Evolutionary conservation across 2,888 invertebrate genomes (phyloP), one percentile per base, ranked within the genome.

Genomic region (Himalopsyche tibetana): DNA sequence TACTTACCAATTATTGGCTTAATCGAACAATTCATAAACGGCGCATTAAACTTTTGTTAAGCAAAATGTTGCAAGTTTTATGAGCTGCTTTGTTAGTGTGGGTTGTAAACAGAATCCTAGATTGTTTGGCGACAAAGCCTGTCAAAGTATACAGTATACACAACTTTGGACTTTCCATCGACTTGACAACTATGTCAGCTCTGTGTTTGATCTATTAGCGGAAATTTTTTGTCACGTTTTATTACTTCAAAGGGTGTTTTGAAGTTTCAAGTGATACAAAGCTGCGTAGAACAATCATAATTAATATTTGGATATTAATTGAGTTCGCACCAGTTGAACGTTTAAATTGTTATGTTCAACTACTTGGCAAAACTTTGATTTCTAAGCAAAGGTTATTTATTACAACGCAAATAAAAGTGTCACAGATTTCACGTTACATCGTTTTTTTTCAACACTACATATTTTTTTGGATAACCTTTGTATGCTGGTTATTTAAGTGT

Each of bases 71-170:
- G 12, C 74, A 38, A 74, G 38, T 74, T 74, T 74, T 74, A 74
- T 74, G 74, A 74, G 74, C 12, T 74, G 74, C 74, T 74, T 74
- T 74, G 74, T 74, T 74, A 36, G 36, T 11, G 12, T 38, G 15
- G 74, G 74, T 38, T 74, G 74, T 74, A 74, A 74, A 74, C 74
- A 74, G 74, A 36, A 74, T 28, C 74, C 74, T 36, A 36, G 36
- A 74, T 74, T 74, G 74, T 74, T 74, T 74, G 38, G 74, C 19
- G 74, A 74, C 74, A 74, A 74, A 74, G 74, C 74, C 38, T 74
- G 74, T 74, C 74, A 74, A 74, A 74, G 74, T 36, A 8, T 38
- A 74, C 74, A 74, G 74, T 36, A 8, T 38, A 74, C 74, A 74
- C 74, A 74, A 74, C 74, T 74, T 74, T 74, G 36, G 74, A 74